Evolutionary conservation across 37 sponge, comb jelly and placozoan species (phyloP).

Genomic region (Beroe forskalii): DNA sequence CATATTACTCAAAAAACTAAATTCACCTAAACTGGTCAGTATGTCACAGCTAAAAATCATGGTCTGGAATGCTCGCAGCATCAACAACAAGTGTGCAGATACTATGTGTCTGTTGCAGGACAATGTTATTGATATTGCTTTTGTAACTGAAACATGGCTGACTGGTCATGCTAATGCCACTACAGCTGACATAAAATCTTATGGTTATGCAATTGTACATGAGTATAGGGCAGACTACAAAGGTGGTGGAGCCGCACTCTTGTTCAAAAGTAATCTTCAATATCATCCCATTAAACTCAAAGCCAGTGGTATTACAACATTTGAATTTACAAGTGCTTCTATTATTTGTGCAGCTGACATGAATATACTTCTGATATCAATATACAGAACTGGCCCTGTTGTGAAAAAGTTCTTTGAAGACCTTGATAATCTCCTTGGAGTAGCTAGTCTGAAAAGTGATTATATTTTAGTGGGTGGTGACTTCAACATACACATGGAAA

Average conservation of each 20-base stretch:
- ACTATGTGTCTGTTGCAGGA: background rate
- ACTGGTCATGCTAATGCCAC: background rate
- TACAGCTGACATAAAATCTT: slow-evolving; percentile 3
- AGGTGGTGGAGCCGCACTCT: too few species aligned
- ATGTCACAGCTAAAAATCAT: background rate
- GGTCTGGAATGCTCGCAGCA: background rate
- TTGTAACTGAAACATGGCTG: too few species aligned
- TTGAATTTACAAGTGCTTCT: background rate
- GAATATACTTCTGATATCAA: background rate
- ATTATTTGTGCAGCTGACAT: background rate
- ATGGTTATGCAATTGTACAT: background rate
- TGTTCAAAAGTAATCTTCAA: background rate
- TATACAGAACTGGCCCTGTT: background rate
- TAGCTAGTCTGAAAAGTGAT: background rate
- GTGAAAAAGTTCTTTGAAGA: background rate
- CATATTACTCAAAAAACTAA: background rate
- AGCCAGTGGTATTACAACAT: background rate
- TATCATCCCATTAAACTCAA: background rate
- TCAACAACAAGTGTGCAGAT: background rate
- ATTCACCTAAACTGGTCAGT: background rate
- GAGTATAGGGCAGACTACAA: background rate
- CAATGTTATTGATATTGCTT: too few species aligned
- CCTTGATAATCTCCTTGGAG: background rate
- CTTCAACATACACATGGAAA: background rate
- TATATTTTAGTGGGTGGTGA: background rate